These are phyloP conservation scores for Corythornis cristatus DNA, from an alignment of 2,113 vertebrate species.

Conservation along the genomic window DNA sequence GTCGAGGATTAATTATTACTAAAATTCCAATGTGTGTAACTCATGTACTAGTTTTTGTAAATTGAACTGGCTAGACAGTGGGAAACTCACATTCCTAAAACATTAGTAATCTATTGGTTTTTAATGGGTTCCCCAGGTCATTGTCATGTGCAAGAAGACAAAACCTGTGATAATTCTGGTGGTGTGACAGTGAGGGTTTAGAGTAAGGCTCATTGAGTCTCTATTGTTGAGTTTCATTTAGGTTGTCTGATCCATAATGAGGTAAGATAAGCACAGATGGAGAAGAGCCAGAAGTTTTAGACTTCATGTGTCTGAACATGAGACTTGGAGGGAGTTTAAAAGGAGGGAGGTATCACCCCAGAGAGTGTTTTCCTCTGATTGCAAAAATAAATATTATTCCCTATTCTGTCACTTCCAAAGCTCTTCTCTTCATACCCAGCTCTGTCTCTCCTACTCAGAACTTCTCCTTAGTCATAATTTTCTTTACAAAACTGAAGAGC, in stretches of 20 bases:
- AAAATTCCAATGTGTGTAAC: constrained; percentile 46
- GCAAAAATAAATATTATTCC: not conserved
- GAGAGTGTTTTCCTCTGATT: not conserved
- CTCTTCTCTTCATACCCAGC: not conserved
- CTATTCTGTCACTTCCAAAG: not conserved
- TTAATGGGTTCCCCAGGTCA: not conserved
- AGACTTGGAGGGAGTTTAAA: not conserved
- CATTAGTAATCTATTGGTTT: not conserved
- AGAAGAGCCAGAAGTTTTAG: not conserved
- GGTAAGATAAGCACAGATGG: not conserved
- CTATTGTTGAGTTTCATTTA: not conserved
- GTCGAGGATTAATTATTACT: constrained; percentile 58
- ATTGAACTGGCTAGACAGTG: constrained; percentile 14
- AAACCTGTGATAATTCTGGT: not conserved
- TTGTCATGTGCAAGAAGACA: not conserved
- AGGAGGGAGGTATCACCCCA: not conserved
- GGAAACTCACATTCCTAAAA: constrained; percentile 49
- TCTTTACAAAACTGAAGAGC: not conserved
- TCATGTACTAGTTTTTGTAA: constrained; percentile 29
- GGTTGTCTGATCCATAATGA: not conserved
- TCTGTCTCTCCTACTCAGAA: not conserved
- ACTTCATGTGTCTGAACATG: not conserved
- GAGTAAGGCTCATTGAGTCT: not conserved
- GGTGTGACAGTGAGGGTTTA: not conserved
- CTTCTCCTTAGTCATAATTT: not conserved